Conservation (phyloP, 2,888 invertebrate genomes). For the Crossocerus cetratus region DNA sequence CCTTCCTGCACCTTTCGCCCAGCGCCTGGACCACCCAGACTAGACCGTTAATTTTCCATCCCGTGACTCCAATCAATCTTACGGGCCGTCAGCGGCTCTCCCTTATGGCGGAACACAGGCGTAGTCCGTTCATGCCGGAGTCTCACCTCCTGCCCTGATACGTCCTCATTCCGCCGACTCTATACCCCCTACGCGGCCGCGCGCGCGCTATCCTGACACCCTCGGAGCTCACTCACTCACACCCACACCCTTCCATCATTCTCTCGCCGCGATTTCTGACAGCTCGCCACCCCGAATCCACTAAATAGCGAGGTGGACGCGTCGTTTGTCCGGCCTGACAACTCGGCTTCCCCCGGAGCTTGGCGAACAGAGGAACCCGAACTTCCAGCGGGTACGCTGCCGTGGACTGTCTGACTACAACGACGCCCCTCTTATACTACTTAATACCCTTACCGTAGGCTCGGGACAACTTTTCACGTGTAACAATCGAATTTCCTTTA, state of each 20-base stretch:
- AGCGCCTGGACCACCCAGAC: conserved; percentile 60
- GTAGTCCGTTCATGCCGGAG: conserved; percentile 19
- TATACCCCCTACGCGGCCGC: conserved; percentile 37
- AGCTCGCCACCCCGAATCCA: conserved; percentile 29
- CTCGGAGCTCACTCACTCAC: conserved; percentile 41
- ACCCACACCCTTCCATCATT: conserved; percentile 36
- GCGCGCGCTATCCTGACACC: conserved; percentile 28
- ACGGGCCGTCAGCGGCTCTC: conserved; percentile 70
- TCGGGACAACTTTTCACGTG: too few relatives aligned
- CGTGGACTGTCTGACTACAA: too few relatives aligned
- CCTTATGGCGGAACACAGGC: conserved; percentile 52
- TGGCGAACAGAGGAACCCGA: too few relatives aligned
- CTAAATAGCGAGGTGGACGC: conserved; percentile 43
- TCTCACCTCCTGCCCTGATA: conserved; percentile 53
- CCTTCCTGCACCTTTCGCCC: conserved; percentile 62
- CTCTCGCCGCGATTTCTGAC: conserved; percentile 37
- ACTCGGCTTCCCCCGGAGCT: neutral
- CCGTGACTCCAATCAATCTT: conserved; percentile 76
- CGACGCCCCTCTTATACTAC: too few relatives aligned
- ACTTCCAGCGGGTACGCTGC: too few relatives aligned
- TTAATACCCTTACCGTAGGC: too few relatives aligned
- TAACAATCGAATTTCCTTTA: too few relatives aligned
- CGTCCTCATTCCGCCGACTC: conserved; percentile 37
- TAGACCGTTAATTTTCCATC: conserved; percentile 76
- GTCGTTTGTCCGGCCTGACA: conserved; percentile 45